Evolutionary conservation across 2,113 vertebrate genomes (phyloP), one percentile per base, ranked within the genome.

Genomic region (Pithys albifrons): DNA sequence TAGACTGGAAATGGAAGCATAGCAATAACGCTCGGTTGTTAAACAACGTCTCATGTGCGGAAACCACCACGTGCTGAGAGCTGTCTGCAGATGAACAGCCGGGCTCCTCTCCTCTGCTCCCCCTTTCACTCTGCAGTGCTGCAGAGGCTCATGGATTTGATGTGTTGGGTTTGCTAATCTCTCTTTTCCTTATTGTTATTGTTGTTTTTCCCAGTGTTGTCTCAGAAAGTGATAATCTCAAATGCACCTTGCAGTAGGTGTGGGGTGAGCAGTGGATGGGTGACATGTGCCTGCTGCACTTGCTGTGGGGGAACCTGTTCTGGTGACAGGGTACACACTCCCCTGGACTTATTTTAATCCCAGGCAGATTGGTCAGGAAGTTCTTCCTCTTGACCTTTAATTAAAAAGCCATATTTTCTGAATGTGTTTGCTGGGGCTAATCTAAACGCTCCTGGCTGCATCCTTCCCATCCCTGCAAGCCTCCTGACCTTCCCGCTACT

Each of bases 361-460:
- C 2, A 12, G 46, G 67, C 75, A 74, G 64, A 35, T 28, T 1
- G 1, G 51, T 46, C 1, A 18, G 58, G 79, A 65, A 48, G 52
- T n/a, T 78, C 74, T 91, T 41, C 43, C 48, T 85, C 57, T 64
- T 64, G 59, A 58, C 35, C 70, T 66, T 35, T 66, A 70, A 89
- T 93, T 83, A 71, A 93, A 95, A 96, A 96, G 96, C 96, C 96
- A 95, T 97, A 94, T 95, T 95, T 91, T 94, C 74, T 89, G 93
- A 91, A 85, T 89, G 91, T 84, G 84, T 72, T 89, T 87, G 84
- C 89, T 76, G 74, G 80, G 57, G 54, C 57, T 80, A 16, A 70
- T 23, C 8, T 15, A 25, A 67, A 65, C 0, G 0, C 65, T 94
- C 61, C 70, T 2, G 3, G 76, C 76, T 19, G 1, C 8, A 8